These are phyloP conservation scores for Sinodicranocentrus sp. DNA, from an alignment of 2,888 invertebrate species.

Conservation along the genomic window DNA sequence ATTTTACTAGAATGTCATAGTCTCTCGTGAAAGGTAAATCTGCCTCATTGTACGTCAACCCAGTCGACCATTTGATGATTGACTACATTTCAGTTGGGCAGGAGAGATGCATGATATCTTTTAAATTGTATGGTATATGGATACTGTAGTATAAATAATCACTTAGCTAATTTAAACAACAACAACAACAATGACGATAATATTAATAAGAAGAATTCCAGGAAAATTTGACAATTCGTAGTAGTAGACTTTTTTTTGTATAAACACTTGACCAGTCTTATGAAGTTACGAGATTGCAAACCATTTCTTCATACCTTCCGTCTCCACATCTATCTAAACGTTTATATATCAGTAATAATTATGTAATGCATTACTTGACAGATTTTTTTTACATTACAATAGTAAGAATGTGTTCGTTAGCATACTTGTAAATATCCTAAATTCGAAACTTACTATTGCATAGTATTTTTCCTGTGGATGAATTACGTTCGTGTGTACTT, in stretches of 20 bases:
- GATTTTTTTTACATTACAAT: constrained; percentile 5
- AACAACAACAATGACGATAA: constrained; percentile 49
- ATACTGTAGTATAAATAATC: constrained; percentile 38
- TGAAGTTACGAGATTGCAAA: constrained; percentile 72
- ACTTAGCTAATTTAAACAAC: constrained; percentile 49
- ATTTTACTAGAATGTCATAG: constrained; percentile 63
- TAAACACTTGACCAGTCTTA: constrained; percentile 71
- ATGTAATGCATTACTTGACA: constrained; percentile 18
- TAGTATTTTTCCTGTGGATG: constrained; percentile 3
- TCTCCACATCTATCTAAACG: constrained; percentile 44
- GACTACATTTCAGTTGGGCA: constrained; percentile 27
- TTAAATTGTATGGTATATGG: constrained; percentile 1
- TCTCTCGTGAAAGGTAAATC: constrained; percentile 63
- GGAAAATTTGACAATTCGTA: constrained; percentile 69
- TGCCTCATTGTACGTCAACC: constrained; percentile 5
- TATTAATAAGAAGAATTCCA: constrained; percentile 56
- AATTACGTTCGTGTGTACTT: constrained; percentile 27
- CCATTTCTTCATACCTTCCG: constrained; percentile 68
- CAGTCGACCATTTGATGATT: neutral
- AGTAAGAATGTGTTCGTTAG: constrained; percentile 40
- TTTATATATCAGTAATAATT: constrained; percentile 13
- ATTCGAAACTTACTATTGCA: neutral
- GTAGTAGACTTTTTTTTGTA: constrained; percentile 66
- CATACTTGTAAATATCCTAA: neutral
- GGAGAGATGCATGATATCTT: constrained; percentile 48